A percentile compares a stretch with the other conserved stretches of the same genome.
Evolutionary conservation across 2,113 vertebrate species (phyloP).

Genomic region (Chionomys nivalis): DNA sequence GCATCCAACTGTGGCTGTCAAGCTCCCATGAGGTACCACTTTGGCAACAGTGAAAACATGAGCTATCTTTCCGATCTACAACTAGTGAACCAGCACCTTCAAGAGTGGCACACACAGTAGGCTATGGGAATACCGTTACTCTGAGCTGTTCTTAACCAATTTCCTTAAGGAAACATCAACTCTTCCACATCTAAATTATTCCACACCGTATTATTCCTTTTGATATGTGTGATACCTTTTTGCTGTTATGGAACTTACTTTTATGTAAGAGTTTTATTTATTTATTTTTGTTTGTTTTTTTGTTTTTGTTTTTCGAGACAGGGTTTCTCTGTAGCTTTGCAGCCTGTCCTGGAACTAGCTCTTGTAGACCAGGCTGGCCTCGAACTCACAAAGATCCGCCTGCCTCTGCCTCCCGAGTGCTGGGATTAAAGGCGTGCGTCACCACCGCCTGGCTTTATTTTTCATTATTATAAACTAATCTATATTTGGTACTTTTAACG

Average conservation of each 20-base stretch:
- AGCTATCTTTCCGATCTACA: neutral
- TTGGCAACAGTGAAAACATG: neutral
- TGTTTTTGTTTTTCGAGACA: too few species aligned
- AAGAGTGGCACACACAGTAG: neutral
- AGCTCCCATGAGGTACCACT: neutral
- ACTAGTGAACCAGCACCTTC: neutral
- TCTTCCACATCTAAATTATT: neutral
- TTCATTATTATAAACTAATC: conserved; percentile 18
- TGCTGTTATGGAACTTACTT: conserved; percentile 32
- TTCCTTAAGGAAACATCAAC: neutral
- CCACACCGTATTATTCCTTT: neutral
- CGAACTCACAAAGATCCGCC: too few species aligned
- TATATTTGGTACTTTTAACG: neutral
- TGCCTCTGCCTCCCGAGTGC: too few species aligned
- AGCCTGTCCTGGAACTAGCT: too few species aligned
- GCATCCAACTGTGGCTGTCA: neutral
- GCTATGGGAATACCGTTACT: neutral
- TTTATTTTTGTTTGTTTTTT: too few species aligned
- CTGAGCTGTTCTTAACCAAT: neutral
- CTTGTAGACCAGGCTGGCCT: too few species aligned
- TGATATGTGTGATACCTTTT: neutral
- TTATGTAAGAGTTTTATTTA: neutral
- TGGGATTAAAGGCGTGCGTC: too few species aligned
- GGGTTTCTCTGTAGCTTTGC: too few species aligned
- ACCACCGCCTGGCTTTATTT: too few species aligned